Conservation (phyloP, 1,140 invertebrate genomes). For the Chelonus insularis region DNA sequence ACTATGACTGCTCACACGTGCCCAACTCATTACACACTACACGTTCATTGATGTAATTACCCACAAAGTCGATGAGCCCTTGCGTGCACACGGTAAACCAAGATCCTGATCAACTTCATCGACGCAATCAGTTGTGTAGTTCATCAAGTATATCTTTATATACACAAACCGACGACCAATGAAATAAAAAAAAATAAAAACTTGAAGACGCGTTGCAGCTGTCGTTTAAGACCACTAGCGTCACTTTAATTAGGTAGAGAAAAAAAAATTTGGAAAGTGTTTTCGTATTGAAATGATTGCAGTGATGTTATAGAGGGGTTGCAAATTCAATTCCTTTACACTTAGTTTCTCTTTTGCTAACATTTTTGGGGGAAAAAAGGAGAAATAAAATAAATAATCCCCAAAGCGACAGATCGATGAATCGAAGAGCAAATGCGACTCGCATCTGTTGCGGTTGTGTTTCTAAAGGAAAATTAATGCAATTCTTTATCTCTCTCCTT, state of each 20-base stretch:
- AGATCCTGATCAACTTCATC: conserved; percentile 12
- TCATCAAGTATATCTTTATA: background rate
- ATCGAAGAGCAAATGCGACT: conserved; percentile 7
- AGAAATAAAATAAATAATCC: background rate
- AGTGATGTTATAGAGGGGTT: too few relatives aligned
- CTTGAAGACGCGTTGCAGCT: too few relatives aligned
- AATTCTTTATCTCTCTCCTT: conserved; percentile 13
- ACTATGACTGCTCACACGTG: conserved; percentile 12
- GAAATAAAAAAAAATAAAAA: too few relatives aligned
- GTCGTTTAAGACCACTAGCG: too few relatives aligned
- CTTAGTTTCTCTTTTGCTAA: background rate
- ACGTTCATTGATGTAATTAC: conserved; percentile 21
- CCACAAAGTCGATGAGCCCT: conserved; percentile 9
- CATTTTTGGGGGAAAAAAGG: background rate
- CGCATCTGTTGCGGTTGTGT: conserved; percentile 22
- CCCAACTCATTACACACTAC: conserved; percentile 8
- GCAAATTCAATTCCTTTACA: background rate
- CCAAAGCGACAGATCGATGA: background rate
- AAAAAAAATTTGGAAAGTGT: too few relatives aligned
- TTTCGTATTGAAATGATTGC: too few relatives aligned
- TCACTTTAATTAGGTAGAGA: too few relatives aligned
- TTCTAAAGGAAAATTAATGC: conserved; percentile 28
- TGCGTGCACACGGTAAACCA: conserved; percentile 9
- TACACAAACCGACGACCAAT: too few relatives aligned
- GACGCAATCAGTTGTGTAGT: conserved; percentile 3